Conservation (phyloP, 2,888 invertebrate species). For the Syrista parreyssii region DNA sequence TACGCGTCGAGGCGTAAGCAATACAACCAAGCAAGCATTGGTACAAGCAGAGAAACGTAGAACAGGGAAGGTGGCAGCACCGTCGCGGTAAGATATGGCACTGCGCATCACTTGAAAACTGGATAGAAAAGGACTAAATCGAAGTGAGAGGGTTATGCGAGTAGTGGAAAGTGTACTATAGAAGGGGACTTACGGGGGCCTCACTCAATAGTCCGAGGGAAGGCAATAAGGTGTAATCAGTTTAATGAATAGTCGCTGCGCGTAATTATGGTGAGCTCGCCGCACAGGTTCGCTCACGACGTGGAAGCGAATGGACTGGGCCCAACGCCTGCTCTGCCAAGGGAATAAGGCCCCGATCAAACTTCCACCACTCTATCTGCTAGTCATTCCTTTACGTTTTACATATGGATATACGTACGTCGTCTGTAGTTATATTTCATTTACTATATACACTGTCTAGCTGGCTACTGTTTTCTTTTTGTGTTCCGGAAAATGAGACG, state of each 20-base stretch:
- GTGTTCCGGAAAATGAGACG: background rate
- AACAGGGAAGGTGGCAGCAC: background rate
- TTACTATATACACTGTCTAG: background rate
- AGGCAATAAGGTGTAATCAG: constrained; percentile 59
- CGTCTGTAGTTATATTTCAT: background rate
- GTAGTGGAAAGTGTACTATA: background rate
- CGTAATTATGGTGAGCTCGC: constrained; percentile 56
- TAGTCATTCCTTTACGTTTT: background rate
- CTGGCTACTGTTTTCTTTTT: background rate
- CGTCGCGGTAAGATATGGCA: constrained; percentile 1
- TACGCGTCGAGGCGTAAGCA: constrained; percentile 6
- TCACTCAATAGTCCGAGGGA: constrained; percentile 10
- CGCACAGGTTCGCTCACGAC: constrained; percentile 36
- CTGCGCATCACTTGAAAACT: background rate
- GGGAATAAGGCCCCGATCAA: background rate
- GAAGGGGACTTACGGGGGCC: background rate
- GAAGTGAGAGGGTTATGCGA: background rate
- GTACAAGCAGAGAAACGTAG: background rate
- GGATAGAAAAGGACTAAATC: background rate
- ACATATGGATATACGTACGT: background rate
- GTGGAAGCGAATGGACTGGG: constrained; percentile 25
- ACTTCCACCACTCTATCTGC: background rate
- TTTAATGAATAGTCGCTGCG: constrained; percentile 62
- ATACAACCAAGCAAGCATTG: background rate
- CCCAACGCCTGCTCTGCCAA: background rate